Conservation (phyloP, 2,113 vertebrate genomes). For the Oryzias javanicus region DNA sequence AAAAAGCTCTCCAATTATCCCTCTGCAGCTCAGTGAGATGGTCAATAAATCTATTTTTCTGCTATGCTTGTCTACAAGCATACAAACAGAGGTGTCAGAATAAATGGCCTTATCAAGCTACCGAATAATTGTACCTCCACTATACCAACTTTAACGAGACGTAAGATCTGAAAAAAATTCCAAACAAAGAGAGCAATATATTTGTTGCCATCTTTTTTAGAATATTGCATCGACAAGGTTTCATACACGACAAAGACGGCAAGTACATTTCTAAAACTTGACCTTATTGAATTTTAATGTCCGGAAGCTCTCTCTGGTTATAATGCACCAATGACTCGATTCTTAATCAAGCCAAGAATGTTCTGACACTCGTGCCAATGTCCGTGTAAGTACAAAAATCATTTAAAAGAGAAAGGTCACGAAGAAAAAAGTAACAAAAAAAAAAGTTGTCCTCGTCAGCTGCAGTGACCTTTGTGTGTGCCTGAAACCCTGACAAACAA, state of each 20-base stretch:
- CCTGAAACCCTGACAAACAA: slow-evolving; percentile 5
- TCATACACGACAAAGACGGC: background rate
- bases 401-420: background rate
- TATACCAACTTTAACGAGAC: too few relatives aligned
- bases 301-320: background rate
- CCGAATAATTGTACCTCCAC: too few relatives aligned
- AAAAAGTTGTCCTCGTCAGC: background rate
- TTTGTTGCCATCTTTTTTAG: too few relatives aligned
- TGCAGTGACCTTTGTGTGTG: slow-evolving; percentile 44
- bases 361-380: background rate
- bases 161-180: too few relatives aligned
- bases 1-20: too few relatives aligned
- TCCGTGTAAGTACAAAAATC: background rate
- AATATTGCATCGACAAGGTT: too few relatives aligned
- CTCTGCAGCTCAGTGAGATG: too few relatives aligned
- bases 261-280: background rate
- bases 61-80: too few relatives aligned
- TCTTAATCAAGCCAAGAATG: background rate
- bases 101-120: too few relatives aligned
- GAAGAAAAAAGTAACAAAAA: slow-evolving; percentile 3
- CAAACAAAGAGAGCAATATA: too few relatives aligned
- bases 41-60: too few relatives aligned
- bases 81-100: too few relatives aligned
- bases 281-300: background rate
- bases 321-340: background rate